Percentiles rank a stretch among this genome's conserved stretches.
Conservation (phyloP, 2,797 vertebrate genomes). For the Rhinogobio ventralis region DNA sequence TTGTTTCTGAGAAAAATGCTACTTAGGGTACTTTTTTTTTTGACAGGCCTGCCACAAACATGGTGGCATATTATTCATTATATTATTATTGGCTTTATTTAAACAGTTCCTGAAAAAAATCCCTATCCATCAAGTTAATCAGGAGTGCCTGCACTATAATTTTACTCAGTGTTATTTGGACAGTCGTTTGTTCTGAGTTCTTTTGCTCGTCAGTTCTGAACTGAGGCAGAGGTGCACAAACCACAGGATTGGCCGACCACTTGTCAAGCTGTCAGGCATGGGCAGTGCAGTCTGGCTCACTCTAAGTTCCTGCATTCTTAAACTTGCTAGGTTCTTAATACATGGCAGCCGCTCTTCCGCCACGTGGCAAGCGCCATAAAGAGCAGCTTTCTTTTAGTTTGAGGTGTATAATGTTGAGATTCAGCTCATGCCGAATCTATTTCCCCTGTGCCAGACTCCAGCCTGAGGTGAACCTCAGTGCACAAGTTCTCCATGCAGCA, state of each 20-base stretch:
- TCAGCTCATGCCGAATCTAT: slow-evolving; percentile 55
- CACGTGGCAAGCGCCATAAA: slow-evolving; percentile 67
- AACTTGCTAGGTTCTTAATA: slow-evolving; percentile 36
- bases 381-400: slow-evolving; percentile 65
- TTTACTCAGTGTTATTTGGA: slow-evolving; percentile 8
- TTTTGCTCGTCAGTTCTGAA: background rate
- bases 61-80: slow-evolving; percentile 14
- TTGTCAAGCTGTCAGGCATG: slow-evolving; percentile 39
- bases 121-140: slow-evolving; percentile 28
- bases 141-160: slow-evolving; percentile 12
- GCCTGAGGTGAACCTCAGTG: slow-evolving; percentile 65
- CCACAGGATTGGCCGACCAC: slow-evolving; percentile 38
- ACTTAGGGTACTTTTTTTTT: slow-evolving; percentile 7
- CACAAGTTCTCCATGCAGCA: slow-evolving; percentile 61
- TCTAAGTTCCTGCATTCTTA: slow-evolving; percentile 43
- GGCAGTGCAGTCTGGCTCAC: slow-evolving; percentile 50
- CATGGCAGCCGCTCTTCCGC: slow-evolving; percentile 54
- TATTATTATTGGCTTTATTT: slow-evolving; percentile 36
- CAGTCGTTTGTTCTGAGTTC: slow-evolving; percentile 13
- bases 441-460: slow-evolving; percentile 66
- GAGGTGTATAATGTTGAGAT: slow-evolving; percentile 50
- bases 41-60: background rate
- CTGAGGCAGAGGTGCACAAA: slow-evolving; percentile 37
- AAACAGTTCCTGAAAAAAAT: background rate
- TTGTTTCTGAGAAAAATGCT: slow-evolving; percentile 14